Conservation (phyloP, 37 sponge, comb jelly and placozoan genomes). For the Tethya wilhelma region DNA sequence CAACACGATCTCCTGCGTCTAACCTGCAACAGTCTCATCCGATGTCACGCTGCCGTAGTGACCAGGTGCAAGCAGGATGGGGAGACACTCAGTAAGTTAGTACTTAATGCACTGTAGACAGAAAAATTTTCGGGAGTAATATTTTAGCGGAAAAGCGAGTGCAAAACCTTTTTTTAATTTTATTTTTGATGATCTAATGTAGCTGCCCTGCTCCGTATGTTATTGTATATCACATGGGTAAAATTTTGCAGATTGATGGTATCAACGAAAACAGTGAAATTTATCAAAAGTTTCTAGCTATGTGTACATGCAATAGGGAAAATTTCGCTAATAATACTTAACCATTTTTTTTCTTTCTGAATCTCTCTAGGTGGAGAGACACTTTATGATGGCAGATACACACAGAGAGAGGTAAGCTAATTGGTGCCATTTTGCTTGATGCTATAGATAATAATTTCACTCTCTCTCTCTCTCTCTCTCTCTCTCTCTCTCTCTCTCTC, state of each 20-base stretch:
- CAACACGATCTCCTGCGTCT: constrained; percentile 69
- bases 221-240: no score
- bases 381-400: constrained; percentile 71
- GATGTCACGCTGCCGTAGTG: constrained; percentile 53
- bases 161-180: no score
- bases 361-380: constrained; percentile 39
- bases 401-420: constrained; percentile 53
- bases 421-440: no score
- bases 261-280: no score
- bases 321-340: no score
- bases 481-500: constrained; percentile 2
- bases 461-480: constrained; percentile 20
- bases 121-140: background rate
- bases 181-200: no score
- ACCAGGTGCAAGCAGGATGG: constrained; percentile 17
- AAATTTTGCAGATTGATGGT: no score
- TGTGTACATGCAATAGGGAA: no score
- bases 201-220: no score
- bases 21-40: constrained; percentile 42
- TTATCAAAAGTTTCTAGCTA: no score
- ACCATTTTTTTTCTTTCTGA: no score
- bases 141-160: no score
- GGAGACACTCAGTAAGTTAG: constrained; percentile 41
- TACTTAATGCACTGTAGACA: background rate
- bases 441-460: background rate